These are phyloP conservation scores for Isurus oxyrinchus DNA, from an alignment of 2,113 vertebrate genomes.

Conservation along the genomic window DNA sequence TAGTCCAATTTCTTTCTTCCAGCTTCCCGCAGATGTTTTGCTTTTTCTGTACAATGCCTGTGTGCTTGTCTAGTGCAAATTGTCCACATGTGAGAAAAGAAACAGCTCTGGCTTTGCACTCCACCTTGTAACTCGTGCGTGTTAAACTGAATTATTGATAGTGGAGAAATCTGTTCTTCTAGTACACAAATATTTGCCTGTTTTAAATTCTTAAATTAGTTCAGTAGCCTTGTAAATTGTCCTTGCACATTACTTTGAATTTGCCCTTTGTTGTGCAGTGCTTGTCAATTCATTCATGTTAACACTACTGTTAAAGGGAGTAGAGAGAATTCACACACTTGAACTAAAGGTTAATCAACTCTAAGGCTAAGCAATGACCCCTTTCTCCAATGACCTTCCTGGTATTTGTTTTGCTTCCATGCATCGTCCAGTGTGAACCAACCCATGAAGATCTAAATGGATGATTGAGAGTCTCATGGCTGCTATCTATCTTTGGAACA, in stretches of 20 bases:
- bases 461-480: neutral
- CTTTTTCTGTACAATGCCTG: neutral
- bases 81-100: neutral
- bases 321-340: conserved; percentile 35
- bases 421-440: conserved; percentile 32
- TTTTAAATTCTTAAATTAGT: neutral
- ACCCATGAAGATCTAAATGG: neutral
- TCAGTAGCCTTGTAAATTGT: neutral
- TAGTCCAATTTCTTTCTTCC: neutral
- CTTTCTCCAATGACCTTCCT: conserved; percentile 51
- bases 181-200: neutral
- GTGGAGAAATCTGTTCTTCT: neutral
- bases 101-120: neutral
- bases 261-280: neutral
- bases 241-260: neutral
- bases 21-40: neutral
- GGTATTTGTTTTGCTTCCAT: conserved; percentile 52
- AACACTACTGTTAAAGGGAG: neutral
- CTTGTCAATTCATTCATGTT: conserved; percentile 30
- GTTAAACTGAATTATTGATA: neutral
- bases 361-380: conserved; percentile 44
- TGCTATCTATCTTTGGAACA: conserved; percentile 46
- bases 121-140: neutral
- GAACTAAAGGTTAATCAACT: conserved; percentile 40
- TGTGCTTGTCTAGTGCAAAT: neutral